Base-by-base conservation (phyloP, 2,113 vertebrate genomes). In the Archilochus colubris region DNA sequence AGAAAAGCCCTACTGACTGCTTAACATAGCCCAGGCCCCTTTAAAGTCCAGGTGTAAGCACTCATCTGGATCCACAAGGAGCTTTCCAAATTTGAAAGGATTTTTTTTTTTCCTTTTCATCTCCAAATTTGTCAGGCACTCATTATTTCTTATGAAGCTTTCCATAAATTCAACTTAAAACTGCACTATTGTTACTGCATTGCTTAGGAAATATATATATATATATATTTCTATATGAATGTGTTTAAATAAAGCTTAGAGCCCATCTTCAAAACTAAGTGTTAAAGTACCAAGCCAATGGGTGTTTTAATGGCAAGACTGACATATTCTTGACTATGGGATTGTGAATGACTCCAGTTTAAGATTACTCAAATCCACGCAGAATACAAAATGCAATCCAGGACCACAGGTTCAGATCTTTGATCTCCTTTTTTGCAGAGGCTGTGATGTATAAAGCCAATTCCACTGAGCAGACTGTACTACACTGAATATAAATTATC, bases 361-460 rank as follows among this genome's bases (percentile, higher is more conserved):
- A 80, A 85, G 76, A 94, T 89, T 86, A 86, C 95, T 91, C 83
- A 70, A 91, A 55, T 55, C 88, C 92, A 94, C 2, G 9, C n/a
- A 88, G 97, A 96, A 97, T 97, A 97, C 78, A 95, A 21, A 96
- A 97, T 97, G 95, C 80, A 93, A 83, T 50, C 21, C 59, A 94
- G 94, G 92, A 97, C 91, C 92, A 89, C 79, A 95, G 94, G 96
- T 97, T 97, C 95, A 93, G 88, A 97, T 96, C 97, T 97, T 96
- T 97, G 96, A 98, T 97, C 97, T 96, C 66, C 78, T 91, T 96
- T 97, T 96, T 95, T 94, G 82, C 90, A 93, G 92, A 94, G 92
- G 84, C 97, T 97, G 91, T 95, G 96, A 96, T 94, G 96, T 96
- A 97, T 95, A 97, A 98, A 97, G 96, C 95, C 97, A 97, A 95